Conservation (phyloP, 2,888 invertebrate species). For the Epinotia bilunana region DNA sequence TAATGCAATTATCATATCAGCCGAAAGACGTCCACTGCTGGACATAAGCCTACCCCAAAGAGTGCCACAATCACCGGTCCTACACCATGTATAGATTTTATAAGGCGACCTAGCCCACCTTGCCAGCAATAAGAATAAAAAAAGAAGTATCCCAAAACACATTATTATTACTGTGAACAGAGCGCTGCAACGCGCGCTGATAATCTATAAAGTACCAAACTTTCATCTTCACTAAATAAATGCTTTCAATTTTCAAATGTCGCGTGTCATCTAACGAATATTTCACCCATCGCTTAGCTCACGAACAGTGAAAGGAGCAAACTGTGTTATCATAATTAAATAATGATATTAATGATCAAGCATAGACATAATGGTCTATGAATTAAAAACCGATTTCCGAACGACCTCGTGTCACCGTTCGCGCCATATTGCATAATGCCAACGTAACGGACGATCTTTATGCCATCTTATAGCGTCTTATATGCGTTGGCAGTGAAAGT, state of each 20-base stretch:
- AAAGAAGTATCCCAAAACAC: no score
- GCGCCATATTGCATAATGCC: conserved; percentile 46
- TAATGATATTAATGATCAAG: neutral
- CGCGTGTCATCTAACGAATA: conserved; percentile 2
- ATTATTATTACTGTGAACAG: no score
- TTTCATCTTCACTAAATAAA: conserved; percentile 3
- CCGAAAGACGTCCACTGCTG: no score
- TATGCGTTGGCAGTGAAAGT: conserved; percentile 32
- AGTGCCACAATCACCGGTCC: no score
- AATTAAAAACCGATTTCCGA: conserved; percentile 33
- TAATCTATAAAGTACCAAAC: neutral
- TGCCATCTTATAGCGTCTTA: conserved; percentile 32
- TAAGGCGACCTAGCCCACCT: no score
- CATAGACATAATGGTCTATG: conserved; percentile 12
- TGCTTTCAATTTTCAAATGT: neutral
- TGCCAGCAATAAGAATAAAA: no score
- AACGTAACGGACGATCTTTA: conserved; percentile 46
- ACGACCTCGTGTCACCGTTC: conserved; percentile 37
- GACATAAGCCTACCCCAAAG: no score
- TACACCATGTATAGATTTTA: no score
- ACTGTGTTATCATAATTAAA: conserved; percentile 17
- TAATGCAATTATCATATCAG: no score
- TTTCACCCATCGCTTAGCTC: neutral
- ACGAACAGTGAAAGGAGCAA: conserved; percentile 4
- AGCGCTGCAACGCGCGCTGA: no score